Conservation (phyloP, 37 sponge, comb jelly and placozoan species). For the Aplysina aerophoba region DNA sequence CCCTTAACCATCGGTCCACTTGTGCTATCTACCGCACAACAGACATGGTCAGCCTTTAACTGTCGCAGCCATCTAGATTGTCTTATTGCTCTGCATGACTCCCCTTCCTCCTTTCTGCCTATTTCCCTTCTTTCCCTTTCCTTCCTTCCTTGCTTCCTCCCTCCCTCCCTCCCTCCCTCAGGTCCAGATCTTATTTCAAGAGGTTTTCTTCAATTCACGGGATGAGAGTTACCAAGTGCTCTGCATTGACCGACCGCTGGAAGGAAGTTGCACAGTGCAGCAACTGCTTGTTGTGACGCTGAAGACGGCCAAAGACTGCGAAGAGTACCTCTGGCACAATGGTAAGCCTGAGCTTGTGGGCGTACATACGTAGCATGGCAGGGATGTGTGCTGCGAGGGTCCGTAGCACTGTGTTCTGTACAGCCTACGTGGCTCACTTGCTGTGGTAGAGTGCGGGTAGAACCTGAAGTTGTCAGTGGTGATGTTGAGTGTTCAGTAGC, state of each 20-base stretch:
- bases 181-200: conserved; percentile 95
- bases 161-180: neutral
- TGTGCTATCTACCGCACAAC: too few species aligned
- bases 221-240: conserved; percentile 91
- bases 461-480: too few species aligned
- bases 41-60: too few species aligned
- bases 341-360: conserved; percentile 32
- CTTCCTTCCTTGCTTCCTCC: neutral
- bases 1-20: neutral
- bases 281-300: conserved; percentile 47
- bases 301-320: conserved; percentile 65
- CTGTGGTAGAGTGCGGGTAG: too few species aligned
- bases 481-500: too few species aligned
- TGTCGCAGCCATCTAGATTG: neutral
- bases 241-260: conserved; percentile 86
- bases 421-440: too few species aligned
- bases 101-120: too few species aligned
- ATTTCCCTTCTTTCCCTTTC: neutral
- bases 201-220: conserved; percentile 81
- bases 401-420: conserved; percentile 12
- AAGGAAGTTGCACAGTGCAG: conserved; percentile 70
- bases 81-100: neutral
- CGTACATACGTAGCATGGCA: neutral
- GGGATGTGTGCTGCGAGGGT: conserved; percentile 31
- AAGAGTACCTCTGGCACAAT: conserved; percentile 58